These are phyloP conservation scores for Drosophila gaucha DNA, from an alignment of 2,888 invertebrate genomes.

Conservation along the genomic window DNA sequence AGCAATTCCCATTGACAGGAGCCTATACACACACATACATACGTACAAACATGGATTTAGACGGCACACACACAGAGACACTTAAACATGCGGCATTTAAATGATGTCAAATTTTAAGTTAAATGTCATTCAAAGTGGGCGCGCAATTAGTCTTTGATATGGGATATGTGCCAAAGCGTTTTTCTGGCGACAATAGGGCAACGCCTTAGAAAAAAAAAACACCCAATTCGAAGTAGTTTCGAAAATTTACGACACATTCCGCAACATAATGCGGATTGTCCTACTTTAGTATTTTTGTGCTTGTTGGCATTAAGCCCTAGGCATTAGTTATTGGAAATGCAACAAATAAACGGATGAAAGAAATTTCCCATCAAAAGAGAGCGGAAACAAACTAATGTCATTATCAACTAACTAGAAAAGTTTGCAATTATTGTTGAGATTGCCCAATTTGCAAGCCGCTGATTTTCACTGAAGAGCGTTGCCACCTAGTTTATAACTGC, in stretches of 20 bases:
- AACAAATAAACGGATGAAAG: conserved; percentile 2
- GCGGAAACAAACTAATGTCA: neutral
- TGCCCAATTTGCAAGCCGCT: neutral
- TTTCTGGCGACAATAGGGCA: conserved; percentile 20
- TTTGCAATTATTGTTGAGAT: neutral
- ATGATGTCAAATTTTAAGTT: conserved; percentile 72
- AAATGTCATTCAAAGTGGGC: conserved; percentile 71
- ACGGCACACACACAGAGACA: conserved; percentile 2
- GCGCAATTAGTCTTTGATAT: conserved; percentile 67
- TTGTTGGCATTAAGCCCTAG: conserved; percentile 9
- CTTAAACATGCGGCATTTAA: conserved; percentile 39
- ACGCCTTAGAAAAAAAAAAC: conserved; percentile 3
- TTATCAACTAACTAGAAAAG: neutral
- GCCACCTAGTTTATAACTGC: neutral
- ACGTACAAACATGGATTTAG: conserved; percentile 34
- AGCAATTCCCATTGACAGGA: conserved; percentile 52
- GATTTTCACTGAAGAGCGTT: neutral
- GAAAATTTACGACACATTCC: conserved; percentile 31
- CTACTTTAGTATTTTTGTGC: conserved; percentile 5
- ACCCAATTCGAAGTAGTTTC: neutral
- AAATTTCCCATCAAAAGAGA: neutral
- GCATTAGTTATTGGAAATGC: conserved; percentile 6
- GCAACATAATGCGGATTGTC: neutral
- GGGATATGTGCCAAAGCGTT: conserved; percentile 46
- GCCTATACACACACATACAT: conserved; percentile 17